Base-by-base conservation (phyloP, 1,140 invertebrate genomes). In the Tetranychus urticae region DNA sequence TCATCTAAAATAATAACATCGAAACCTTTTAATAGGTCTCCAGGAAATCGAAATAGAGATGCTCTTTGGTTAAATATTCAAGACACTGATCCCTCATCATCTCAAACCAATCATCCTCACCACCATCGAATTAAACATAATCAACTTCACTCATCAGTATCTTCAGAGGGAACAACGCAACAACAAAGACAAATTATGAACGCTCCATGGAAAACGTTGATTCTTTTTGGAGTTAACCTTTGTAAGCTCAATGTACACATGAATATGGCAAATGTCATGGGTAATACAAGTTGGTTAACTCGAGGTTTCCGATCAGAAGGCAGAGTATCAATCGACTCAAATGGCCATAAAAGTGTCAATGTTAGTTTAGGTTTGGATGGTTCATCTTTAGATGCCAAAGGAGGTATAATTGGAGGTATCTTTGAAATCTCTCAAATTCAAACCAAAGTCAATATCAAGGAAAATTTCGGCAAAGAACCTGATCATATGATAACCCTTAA, bases 241-340 rank as follows among this genome's bases (percentile, higher is more conserved):
- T 91, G 88, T 4, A 82, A 85, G 66, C 75, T 97, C 34, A 92
- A 94, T 72, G 85, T 97, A 23, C 88, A 93, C 68, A 94, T 97
- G 85, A 96, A 96, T 73, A 97, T 97, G 88, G 89, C 90, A 31
- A 97, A 96, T 71, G 90, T 96, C 1, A 96, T 96, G 87, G 92
- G 92, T 33, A 94, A 94, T 71, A 90, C 93, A 67, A 85, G 82
- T 52, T 94, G 89, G 89, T 79, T 88, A 69, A 90, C 86, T 1
- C 84, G 86, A 70, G 85, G 88, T 67, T 87, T 92, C 68, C 80
- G 83, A 69, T 88, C 84, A 2, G 84, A 91, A 69, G 91, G 90
- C 0, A 79, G 88, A 46, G 74, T 96, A 7, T 89, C 87, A 39
- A 93, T 96, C 67, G 88, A 89, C 63, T 93, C 89, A 70, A 87